Percentiles rank a stretch among this genome's conserved stretches.
phyloP scores from a whole-genome alignment of 2,888 invertebrate genomes.

The Hedychridium roseum region DNA sequence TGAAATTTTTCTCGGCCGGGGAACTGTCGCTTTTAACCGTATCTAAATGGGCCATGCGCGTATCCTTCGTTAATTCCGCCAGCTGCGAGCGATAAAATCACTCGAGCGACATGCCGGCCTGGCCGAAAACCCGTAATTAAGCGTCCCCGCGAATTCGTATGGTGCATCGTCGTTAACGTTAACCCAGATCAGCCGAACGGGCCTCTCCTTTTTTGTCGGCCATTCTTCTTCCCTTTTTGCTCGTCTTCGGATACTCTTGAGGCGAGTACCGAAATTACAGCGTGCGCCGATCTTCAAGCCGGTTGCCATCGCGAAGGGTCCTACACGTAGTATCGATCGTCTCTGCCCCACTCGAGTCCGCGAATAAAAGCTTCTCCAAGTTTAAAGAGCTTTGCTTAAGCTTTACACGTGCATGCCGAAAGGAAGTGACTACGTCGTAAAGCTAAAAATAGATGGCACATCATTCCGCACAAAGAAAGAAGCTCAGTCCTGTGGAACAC shows the following conservation, averaged over 20 bases:
- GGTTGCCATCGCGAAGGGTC: too few species aligned
- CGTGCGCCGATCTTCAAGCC: not conserved
- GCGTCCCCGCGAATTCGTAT: constrained; percentile 9
- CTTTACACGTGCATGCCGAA: too few species aligned
- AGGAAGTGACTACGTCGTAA: too few species aligned
- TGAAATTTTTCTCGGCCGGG: too few species aligned
- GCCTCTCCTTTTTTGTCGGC: not conserved
- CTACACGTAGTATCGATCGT: too few species aligned
- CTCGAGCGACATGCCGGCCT: not conserved
- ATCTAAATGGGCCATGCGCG: not conserved
- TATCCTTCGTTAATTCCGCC: not conserved
- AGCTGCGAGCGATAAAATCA: too few species aligned
- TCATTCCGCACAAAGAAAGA: too few species aligned
- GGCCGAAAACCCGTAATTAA: constrained; percentile 11
- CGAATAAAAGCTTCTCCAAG: too few species aligned
- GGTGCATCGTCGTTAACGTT: constrained; percentile 12
- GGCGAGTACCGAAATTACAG: not conserved
- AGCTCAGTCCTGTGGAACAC: too few species aligned
- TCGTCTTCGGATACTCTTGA: not conserved
- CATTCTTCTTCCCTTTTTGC: not conserved
- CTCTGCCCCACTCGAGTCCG: too few species aligned
- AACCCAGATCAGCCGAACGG: constrained; percentile 16
- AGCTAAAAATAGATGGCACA: too few species aligned
- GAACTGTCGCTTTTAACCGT: not conserved
- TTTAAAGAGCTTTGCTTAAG: too few species aligned